These are phyloP conservation scores for Caenorhabditis latens DNA, from an alignment of 1,140 invertebrate species.

Conservation along the genomic window DNA sequence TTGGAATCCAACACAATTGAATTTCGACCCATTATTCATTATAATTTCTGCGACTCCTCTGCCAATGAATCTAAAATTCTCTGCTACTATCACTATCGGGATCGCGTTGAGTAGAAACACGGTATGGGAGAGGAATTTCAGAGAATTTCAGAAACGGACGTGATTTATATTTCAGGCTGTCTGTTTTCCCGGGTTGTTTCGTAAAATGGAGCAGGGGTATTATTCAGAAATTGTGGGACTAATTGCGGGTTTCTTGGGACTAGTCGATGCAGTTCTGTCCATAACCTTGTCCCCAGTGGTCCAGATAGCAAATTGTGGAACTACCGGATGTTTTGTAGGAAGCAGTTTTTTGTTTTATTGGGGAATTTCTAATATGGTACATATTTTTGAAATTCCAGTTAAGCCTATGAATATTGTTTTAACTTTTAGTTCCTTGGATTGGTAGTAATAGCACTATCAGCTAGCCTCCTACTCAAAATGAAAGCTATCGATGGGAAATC, in stretches of 20 bases:
- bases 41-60: not conserved
- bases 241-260: not conserved
- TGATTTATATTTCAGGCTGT: constrained; percentile 20
- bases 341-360: constrained; percentile 34
- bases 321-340: constrained; percentile 41
- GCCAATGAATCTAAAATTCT: constrained; percentile 30
- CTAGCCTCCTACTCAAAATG: not conserved
- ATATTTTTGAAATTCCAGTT: not conserved
- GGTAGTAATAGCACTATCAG: not conserved
- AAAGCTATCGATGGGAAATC: not conserved
- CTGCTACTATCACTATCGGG: constrained; percentile 4
- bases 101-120: constrained; percentile 34
- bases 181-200: not conserved
- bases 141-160: not conserved
- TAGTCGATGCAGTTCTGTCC: not conserved
- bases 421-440: not conserved
- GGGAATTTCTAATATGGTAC: constrained; percentile 52
- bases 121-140: too few relatives aligned
- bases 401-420: too few relatives aligned
- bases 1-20: constrained; percentile 16
- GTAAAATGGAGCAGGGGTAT: not conserved
- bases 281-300: not conserved
- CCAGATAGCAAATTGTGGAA: constrained; percentile 5
- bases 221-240: constrained; percentile 7
- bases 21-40: constrained; percentile 4